Percentiles rank a stretch among this genome's conserved stretches.
Conservation (phyloP, 2,888 invertebrate genomes). For the Dryomyza anilis region DNA sequence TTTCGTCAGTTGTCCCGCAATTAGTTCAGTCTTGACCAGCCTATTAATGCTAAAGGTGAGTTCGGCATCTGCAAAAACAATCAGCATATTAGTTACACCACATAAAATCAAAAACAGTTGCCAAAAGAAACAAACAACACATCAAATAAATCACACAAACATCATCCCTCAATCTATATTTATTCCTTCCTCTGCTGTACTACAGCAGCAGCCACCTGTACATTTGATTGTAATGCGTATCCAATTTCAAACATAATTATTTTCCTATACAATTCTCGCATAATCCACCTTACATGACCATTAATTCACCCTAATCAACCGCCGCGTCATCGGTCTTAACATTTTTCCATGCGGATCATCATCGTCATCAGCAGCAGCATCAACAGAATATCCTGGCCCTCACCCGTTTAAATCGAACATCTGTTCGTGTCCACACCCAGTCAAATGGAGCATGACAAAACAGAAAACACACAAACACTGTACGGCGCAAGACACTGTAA, state of each 20-base stretch:
- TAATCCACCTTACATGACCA: conserved; percentile 61
- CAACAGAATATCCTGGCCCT: no score
- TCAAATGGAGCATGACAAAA: conserved; percentile 62
- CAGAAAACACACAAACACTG: conserved; percentile 47
- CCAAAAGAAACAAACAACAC: conserved; percentile 4
- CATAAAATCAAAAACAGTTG: conserved; percentile 3
- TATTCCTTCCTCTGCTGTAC: neutral
- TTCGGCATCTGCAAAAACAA: conserved; percentile 68
- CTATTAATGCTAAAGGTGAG: conserved; percentile 85
- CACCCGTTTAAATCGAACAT: conserved; percentile 61
- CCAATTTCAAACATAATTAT: conserved; percentile 60
- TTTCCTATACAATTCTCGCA: conserved; percentile 56
- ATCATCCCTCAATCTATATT: neutral
- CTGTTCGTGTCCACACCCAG: conserved; percentile 61
- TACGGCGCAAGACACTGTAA: neutral
- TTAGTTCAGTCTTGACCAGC: conserved; percentile 65
- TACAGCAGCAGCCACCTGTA: conserved; percentile 35
- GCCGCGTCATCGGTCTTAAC: conserved; percentile 35
- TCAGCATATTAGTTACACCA: neutral
- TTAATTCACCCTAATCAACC: conserved; percentile 61
- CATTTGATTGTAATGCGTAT: conserved; percentile 43
- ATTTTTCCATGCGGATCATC: conserved; percentile 20
- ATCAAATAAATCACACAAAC: conserved; percentile 8
- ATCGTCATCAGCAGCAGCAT: conserved; percentile 2
- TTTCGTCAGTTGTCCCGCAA: conserved; percentile 48